Evolutionary conservation across 2,797 vertebrate species (phyloP).

Genomic region (Distichodus sexfasciatus): DNA sequence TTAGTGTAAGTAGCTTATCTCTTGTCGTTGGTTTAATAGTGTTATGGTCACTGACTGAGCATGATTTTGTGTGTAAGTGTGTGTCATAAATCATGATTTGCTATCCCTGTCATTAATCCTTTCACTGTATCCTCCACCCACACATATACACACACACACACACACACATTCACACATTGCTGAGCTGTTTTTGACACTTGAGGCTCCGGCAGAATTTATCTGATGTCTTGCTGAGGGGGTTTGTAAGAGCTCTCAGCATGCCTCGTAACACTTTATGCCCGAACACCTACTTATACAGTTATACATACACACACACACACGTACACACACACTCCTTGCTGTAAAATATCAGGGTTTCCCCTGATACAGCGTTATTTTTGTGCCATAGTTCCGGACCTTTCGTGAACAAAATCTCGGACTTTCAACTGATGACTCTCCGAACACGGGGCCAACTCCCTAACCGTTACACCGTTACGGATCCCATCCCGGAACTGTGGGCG

Average conservation of each 20-base stretch:
- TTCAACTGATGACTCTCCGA: too few relatives aligned
- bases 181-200: constrained; percentile 38
- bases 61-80: constrained; percentile 46
- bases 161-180: constrained; percentile 26
- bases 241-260: constrained; percentile 26
- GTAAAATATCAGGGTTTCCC: too few relatives aligned
- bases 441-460: too few relatives aligned
- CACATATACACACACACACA: constrained; percentile 51
- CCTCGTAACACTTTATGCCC: constrained; percentile 15
- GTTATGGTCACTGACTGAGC: constrained; percentile 70
- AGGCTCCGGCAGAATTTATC: constrained; percentile 37
- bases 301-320: constrained; percentile 31
- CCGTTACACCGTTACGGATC: too few relatives aligned
- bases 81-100: background rate
- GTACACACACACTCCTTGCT: too few relatives aligned
- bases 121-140: constrained; percentile 57
- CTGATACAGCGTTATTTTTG: too few relatives aligned
- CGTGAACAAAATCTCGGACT: too few relatives aligned
- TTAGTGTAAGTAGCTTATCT: constrained; percentile 73
- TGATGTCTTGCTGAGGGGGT: constrained; percentile 16
- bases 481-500: too few relatives aligned
- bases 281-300: constrained; percentile 27
- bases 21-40: constrained; percentile 71
- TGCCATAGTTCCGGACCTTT: too few relatives aligned
- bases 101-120: constrained; percentile 44